Evolutionary conservation across 2,888 invertebrate genomes (phyloP).

Genomic region (Nyleta sp.): DNA sequence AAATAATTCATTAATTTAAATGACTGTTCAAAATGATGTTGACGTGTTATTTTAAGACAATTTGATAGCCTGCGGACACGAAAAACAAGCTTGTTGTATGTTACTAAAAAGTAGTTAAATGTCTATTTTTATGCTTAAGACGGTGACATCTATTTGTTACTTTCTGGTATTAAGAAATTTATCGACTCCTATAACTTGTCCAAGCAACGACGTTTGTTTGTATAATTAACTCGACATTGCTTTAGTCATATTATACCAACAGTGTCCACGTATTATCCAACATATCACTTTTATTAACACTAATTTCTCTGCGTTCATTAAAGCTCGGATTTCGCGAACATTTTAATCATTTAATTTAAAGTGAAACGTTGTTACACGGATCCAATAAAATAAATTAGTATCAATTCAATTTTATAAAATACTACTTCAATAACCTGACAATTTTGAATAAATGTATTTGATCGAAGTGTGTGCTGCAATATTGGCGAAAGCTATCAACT

Average conservation of each 20-base stretch:
- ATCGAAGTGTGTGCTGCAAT: no score
- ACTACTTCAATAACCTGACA: no score
- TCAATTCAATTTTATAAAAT: no score
- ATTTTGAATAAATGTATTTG: no score
- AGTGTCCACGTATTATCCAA: background rate
- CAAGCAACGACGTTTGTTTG: slow-evolving; percentile 1
- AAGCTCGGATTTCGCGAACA: no score
- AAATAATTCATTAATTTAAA: slow-evolving; percentile 7
- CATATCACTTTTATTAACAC: background rate
- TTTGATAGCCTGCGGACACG: slow-evolving; percentile 18
- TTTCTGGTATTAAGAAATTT: slow-evolving; percentile 21
- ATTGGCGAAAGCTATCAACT: no score
- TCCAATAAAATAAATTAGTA: no score
- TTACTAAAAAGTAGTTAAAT: slow-evolving; percentile 24
- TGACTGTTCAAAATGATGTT: slow-evolving; percentile 3
- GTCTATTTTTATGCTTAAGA: slow-evolving; percentile 29
- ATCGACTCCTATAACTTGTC: slow-evolving; percentile 4
- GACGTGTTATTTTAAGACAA: slow-evolving; percentile 33
- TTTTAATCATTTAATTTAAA: no score
- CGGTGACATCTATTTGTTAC: slow-evolving; percentile 40
- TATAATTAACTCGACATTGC: background rate
- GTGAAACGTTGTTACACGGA: no score
- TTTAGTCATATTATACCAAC: background rate
- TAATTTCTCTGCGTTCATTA: no score
- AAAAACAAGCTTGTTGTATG: slow-evolving; percentile 33